Base-by-base conservation (phyloP, 2,113 vertebrate genomes). In the Oplegnathus fasciatus region DNA sequence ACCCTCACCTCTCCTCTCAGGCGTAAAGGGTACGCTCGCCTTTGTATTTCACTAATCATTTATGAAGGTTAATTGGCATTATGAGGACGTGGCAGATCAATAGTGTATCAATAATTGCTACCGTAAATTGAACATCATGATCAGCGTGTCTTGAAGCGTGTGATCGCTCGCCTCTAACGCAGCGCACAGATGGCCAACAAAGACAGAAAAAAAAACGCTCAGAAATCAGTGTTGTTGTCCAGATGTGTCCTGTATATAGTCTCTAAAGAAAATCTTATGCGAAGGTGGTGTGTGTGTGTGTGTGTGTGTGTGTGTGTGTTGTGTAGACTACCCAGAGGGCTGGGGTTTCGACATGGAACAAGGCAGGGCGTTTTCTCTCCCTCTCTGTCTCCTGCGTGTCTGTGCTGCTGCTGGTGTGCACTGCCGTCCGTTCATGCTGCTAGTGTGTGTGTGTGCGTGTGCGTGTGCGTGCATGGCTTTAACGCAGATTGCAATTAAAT, bases 291-390 rank as follows among this genome's bases (percentile, higher is more conserved):
- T 69, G 40, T 78, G 70, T 79, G 50, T 55, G 58, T 58, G 54
- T 61, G 68, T 76, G 64, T 71, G 34, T 48, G 44, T 55, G 50
- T 60, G 26, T 50, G n/a, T n/a, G n/a, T n/a, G n/a, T n/a, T n/a
- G n/a, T n/a, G 66, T 80, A 54, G 71, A 64, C 83, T 73, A 66
- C 48, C 79, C 65, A 70, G 57, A 76, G 85, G 81, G 74, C 73
- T 83, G 75, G 83, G 73, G 85, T 88, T 91, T 93, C 86, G 83
- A 93, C 93, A 88, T 67, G 80, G 88, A 90, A 93, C 84, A 92
- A 93, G 91, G 89, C 93, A 95, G 96, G 96, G 96, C 96, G 96
- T 96, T 96, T 96, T 96, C 95, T 95, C 86, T 76, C 58, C 88
- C 81, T 44, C 79, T 73, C 54, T 76, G 83, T 90, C 91, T 90